Evolutionary conservation across 2,113 vertebrate species (phyloP), one percentile per base, ranked within the genome.

Genomic region (Coptodon bakossiorum): DNA sequence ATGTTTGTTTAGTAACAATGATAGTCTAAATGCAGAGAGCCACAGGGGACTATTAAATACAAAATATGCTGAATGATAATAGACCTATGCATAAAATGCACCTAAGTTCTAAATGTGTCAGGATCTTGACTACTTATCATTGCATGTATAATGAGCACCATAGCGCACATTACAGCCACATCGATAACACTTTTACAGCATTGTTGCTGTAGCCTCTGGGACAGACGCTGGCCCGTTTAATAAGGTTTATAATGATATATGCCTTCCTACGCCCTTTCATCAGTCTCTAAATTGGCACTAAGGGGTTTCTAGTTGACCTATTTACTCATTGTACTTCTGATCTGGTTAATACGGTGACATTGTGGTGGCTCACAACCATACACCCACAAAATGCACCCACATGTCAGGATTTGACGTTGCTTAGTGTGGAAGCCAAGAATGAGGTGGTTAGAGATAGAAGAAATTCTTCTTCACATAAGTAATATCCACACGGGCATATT

Each of bases 231-330:
- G 92, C 91, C 88, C 86, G 86, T 93, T 95, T 94, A 93, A 95
- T 93, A 93, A 88, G 92, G 80, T 91, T 94, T 92, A 91, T 90
- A 92, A 93, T 90, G 86, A 92, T 93, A 91, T 87, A 93, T 91
- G 85, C 68, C 92, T 94, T 93, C 93, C 93, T 89, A 94, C 92
- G 84, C 91, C 91, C 88, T 92, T 94, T 92, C 92, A 92, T 95
- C 93, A 92, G 86, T 76, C 89, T 92, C 85, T 93, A 91, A 94
- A 95, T 95, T 94, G 94, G 91, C 93, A 94, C 90, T 93, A 91
- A 91, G 91, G 92, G 90, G 83, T 86, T 95, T 91, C 80, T 89
- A 81, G 93, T 91, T 94, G 94, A 96, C 94, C 94, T 93, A 95
- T 94, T 95, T 96, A 92, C 84, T 93, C 91, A 89, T 88, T 95